A percentile compares a stretch with the other conserved stretches of the same genome.
phyloP scores from a whole-genome alignment of 1,140 invertebrate species.

The Trachymyrmex septentrionalis region DNA sequence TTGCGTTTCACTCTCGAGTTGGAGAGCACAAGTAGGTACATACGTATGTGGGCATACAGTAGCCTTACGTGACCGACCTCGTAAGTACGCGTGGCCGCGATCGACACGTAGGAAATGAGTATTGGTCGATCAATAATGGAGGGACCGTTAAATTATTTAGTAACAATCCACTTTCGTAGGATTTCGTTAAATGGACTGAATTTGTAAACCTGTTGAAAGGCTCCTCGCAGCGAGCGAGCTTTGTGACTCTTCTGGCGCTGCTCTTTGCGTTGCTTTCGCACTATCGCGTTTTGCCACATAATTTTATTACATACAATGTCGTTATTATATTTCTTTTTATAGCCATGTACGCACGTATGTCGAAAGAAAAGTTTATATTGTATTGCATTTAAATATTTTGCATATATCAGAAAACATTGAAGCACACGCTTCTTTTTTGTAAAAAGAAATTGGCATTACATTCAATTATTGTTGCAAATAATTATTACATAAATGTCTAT shows the following conservation, averaged over 20 bases:
- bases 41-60: conserved; percentile 57
- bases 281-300: not conserved
- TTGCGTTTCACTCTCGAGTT: conserved; percentile 31
- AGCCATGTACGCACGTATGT: not conserved
- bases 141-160: conserved; percentile 63
- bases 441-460: not conserved
- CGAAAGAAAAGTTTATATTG: not conserved
- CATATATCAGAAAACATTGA: not conserved
- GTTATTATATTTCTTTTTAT: conserved; percentile 8
- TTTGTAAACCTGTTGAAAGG: conserved; percentile 31
- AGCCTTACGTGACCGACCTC: conserved; percentile 65
- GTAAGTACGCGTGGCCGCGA: conserved; percentile 60
- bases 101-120: conserved; percentile 70
- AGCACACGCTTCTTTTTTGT: too few relatives aligned
- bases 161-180: conserved; percentile 53
- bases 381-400: conserved; percentile 13
- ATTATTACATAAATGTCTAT: not conserved
- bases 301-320: not conserved
- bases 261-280: not conserved
- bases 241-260: not conserved
- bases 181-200: conserved; percentile 33
- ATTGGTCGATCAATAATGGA: conserved; percentile 70
- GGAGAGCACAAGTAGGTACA: conserved; percentile 56
- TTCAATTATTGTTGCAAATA: not conserved
- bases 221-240: not conserved